Evolutionary conservation across 2,888 invertebrate genomes (phyloP).

Genomic region (Myathropa florea): DNA sequence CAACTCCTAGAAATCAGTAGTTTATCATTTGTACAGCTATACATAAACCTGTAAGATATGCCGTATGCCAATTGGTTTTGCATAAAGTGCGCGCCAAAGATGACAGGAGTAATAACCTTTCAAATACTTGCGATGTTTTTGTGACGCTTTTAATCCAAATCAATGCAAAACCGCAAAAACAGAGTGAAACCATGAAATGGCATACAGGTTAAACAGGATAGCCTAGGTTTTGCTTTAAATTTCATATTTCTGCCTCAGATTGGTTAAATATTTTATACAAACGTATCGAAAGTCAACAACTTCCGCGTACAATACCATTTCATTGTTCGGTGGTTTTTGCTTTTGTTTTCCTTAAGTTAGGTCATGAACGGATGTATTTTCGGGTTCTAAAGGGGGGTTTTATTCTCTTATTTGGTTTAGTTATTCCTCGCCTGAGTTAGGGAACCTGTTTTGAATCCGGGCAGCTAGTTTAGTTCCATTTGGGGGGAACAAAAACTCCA

Average conservation of each 20-base stretch:
- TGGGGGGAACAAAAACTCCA: neutral
- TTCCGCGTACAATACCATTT: neutral
- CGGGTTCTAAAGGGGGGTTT: neutral
- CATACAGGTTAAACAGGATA: too few relatives aligned
- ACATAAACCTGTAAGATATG: too few relatives aligned
- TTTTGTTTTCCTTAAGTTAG: neutral
- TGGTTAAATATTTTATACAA: neutral
- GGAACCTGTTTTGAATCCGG: neutral
- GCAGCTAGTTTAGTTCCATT: neutral
- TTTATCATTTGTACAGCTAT: too few relatives aligned
- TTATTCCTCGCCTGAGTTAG: neutral
- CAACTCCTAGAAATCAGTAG: too few relatives aligned
- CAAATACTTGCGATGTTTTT: too few relatives aligned
- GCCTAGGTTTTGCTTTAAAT: too few relatives aligned
- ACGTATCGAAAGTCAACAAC: neutral
- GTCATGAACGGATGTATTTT: neutral
- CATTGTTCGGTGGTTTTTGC: neutral
- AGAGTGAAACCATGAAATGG: too few relatives aligned
- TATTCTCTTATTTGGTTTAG: neutral
- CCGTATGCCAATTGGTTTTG: too few relatives aligned
- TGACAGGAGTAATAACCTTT: too few relatives aligned
- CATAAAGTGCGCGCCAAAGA: too few relatives aligned
- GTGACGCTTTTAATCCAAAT: too few relatives aligned
- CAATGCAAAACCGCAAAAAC: too few relatives aligned
- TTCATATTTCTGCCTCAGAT: neutral